These are phyloP conservation scores for Diplazon laetatorius DNA, from an alignment of 2,888 invertebrate genomes.

Conservation along the genomic window DNA sequence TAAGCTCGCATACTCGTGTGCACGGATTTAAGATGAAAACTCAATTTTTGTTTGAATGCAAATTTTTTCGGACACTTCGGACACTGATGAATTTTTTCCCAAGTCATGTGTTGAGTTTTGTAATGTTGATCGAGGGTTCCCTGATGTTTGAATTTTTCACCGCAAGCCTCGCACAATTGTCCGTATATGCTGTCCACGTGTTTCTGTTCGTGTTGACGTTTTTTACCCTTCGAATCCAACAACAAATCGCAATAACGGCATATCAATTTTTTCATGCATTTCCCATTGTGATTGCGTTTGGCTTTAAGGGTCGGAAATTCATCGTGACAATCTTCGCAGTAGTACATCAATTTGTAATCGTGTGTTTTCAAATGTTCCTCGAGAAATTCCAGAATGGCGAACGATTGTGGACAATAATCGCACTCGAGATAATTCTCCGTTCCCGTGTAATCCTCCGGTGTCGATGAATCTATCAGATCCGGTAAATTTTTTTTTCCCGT, in stretches of 20 bases:
- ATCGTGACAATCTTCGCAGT: conserved; percentile 78
- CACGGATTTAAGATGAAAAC: conserved; percentile 80
- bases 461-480: conserved; percentile 70
- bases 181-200: conserved; percentile 78
- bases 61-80: conserved; percentile 81
- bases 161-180: conserved; percentile 79
- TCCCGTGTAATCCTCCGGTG: conserved; percentile 69
- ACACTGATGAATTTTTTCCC: conserved; percentile 80
- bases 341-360: conserved; percentile 78
- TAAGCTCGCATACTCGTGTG: conserved; percentile 79
- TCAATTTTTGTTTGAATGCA: conserved; percentile 80
- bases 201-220: conserved; percentile 80
- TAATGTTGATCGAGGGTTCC: conserved; percentile 81
- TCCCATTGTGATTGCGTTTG: conserved; percentile 76
- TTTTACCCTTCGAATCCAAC: conserved; percentile 79
- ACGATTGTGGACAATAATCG: conserved; percentile 78
- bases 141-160: conserved; percentile 81
- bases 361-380: conserved; percentile 79
- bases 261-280: conserved; percentile 76
- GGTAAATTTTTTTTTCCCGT: conserved; percentile 68
- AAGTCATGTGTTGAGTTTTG: conserved; percentile 79
- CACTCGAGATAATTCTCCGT: conserved; percentile 75
- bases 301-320: conserved; percentile 79
- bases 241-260: conserved; percentile 77
- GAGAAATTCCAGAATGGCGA: conserved; percentile 72